Evolutionary conservation across 2,888 invertebrate species (phyloP).

Genomic region (Bombylius discolor): DNA sequence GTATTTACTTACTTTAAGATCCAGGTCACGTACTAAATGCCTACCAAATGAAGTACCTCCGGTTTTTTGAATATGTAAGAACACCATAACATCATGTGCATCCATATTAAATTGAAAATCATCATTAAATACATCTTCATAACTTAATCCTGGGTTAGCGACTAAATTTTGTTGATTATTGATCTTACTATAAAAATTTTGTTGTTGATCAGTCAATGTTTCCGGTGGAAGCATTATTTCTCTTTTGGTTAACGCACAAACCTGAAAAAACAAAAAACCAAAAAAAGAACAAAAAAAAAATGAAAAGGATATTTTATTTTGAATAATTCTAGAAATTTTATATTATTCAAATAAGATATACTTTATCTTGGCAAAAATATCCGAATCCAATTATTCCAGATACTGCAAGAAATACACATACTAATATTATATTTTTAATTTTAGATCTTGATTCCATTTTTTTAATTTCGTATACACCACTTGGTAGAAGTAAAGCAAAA

Average conservation of each 20-base stretch:
- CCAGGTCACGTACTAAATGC: conserved; percentile 90
- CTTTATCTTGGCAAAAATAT: conserved; percentile 80
- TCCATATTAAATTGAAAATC: conserved; percentile 82
- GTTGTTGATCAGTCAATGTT: conserved; percentile 29
- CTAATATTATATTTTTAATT: conserved; percentile 39
- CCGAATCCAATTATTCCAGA: conserved; percentile 81
- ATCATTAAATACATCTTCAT: conserved; percentile 75
- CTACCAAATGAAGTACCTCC: conserved; percentile 96
- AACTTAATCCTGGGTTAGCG: conserved; percentile 55
- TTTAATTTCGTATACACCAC: no score
- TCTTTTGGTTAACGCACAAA: conserved; percentile 55
- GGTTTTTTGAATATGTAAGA: conserved; percentile 96
- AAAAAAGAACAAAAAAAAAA: background rate
- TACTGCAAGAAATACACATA: conserved; percentile 69
- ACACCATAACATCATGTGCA: conserved; percentile 96
- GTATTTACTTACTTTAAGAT: conserved; percentile 44
- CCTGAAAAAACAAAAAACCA: background rate
- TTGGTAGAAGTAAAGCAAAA: no score
- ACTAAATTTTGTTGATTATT: conserved; percentile 30
- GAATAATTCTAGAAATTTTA: no score
- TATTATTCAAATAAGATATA: conserved; percentile 34
- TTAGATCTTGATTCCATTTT: no score
- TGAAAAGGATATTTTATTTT: no score
- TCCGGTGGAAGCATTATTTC: conserved; percentile 44
- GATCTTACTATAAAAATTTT: conserved; percentile 23